Percentiles rank a stretch among this genome's conserved stretches.
Evolutionary conservation across 2,113 vertebrate species (phyloP).

Genomic region (Zosterops borbonicus): DNA sequence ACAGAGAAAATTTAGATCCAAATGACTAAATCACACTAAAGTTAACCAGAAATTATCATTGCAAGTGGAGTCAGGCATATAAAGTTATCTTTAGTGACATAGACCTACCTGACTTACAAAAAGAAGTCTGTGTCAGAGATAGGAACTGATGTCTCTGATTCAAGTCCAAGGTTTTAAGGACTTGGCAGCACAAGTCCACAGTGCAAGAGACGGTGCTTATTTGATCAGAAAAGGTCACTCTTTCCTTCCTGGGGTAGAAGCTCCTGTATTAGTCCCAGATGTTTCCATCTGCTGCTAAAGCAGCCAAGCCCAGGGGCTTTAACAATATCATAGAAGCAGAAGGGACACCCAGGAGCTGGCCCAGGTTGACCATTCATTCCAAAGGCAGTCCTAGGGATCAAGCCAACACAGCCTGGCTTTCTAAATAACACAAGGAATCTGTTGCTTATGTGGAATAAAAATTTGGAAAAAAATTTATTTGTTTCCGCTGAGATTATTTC

Average conservation of each 20-base stretch:
- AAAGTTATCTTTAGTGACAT: not conserved
- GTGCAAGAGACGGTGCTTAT: not conserved
- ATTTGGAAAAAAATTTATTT: not conserved
- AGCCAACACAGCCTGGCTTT: not conserved
- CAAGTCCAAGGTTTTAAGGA: not conserved
- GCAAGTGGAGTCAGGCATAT: not conserved
- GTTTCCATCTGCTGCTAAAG: not conserved
- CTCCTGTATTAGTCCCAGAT: not conserved
- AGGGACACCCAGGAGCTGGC: not conserved
- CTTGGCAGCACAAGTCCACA: not conserved
- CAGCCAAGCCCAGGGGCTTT: not conserved
- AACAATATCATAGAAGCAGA: not conserved
- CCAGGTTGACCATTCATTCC: not conserved
- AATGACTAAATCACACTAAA: not conserved
- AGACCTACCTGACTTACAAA: not conserved
- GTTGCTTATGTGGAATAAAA: not conserved
- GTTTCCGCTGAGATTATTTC: not conserved
- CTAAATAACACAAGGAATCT: not conserved
- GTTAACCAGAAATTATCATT: not conserved
- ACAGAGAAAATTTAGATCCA: not conserved
- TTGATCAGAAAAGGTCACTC: not conserved
- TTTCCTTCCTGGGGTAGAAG: not conserved
- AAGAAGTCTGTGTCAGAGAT: not conserved
- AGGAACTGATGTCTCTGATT: not conserved
- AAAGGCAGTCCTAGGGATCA: not conserved